Evolutionary conservation across 2,113 vertebrate genomes (phyloP).

Genomic region (Chaenogobius annularis): DNA sequence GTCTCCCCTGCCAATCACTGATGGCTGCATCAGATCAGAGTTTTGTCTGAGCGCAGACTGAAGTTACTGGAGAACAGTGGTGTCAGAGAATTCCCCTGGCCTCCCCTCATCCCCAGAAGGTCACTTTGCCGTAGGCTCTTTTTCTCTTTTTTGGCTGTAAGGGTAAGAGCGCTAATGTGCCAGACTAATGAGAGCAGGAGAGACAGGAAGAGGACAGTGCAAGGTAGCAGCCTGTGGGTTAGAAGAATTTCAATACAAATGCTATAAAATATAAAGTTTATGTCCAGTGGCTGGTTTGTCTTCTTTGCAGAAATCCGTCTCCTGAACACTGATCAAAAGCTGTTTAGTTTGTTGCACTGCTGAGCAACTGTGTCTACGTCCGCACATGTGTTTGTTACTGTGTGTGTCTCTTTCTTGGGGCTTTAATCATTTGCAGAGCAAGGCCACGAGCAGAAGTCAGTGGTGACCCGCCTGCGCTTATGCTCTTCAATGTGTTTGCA

Average conservation of each 20-base stretch:
- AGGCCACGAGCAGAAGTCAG: conserved; percentile 55
- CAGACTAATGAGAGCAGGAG: conserved; percentile 56
- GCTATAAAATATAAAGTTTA: conserved; percentile 36
- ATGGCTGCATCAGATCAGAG: conserved; percentile 65
- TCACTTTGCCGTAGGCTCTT: conserved; percentile 75
- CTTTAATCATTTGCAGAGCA: conserved; percentile 73
- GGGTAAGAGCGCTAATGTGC: conserved; percentile 56
- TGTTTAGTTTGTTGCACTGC: conserved; percentile 36
- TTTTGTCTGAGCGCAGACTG: conserved; percentile 59
- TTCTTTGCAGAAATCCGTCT: conserved; percentile 26
- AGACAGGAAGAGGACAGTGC: conserved; percentile 19
- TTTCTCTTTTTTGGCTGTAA: conserved; percentile 57
- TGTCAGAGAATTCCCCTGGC: conserved; percentile 69
- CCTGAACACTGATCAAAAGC: conserved; percentile 68
- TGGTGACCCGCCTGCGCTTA: conserved; percentile 61
- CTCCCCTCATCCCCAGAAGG: conserved; percentile 69
- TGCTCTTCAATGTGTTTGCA: conserved; percentile 33
- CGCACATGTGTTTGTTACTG: conserved; percentile 31
- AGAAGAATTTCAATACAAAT: conserved; percentile 43
- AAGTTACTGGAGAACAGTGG: conserved; percentile 68
- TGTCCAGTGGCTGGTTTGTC: conserved; percentile 16
- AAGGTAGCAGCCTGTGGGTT: conserved; percentile 23
- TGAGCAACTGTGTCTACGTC: conserved; percentile 35
- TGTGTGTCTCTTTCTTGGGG: conserved; percentile 41
- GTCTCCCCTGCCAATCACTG: conserved; percentile 60